Evolutionary conservation across 1,140 invertebrate genomes (phyloP), one percentile per base, ranked within the genome.

Genomic region (Drosophila novamexicana): DNA sequence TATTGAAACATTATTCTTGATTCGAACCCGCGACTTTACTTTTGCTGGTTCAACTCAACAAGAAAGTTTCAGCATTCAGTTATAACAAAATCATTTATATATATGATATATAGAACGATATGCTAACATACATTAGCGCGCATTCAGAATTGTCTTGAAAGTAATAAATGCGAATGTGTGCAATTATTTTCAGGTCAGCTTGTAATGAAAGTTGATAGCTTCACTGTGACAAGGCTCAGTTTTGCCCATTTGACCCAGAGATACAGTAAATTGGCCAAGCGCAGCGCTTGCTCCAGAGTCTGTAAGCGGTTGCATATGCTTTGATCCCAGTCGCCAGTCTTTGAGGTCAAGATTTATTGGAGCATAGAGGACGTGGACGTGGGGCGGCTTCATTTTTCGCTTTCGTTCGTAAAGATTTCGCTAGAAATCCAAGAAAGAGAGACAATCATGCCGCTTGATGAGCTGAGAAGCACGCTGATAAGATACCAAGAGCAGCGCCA

Each of bases 321-420:
- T 71, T 75, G 67, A 75, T 75, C 49, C 72, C 66, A 16, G 61
- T 42, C 58, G 40, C 6, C 40, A 40, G 52, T n/a, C 36, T 56
- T 56, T 50, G 65, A 64, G 75, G 61, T 77, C 75, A 70, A 53
- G 29, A 42, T 22, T 75, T 71, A 71, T 58, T 75, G 22, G 73
- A 65, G 73, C 73, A 75, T 65, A 39, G 29, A 47, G 34, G 22
- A 29, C 22, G 7, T 65, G 49, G 18, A 52, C 34, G n/a, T 32
- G n/a, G 22, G 22, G 37, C 3, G 16, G 66, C 59, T 32, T 76
- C 58, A 57, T 66, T 63, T 77, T 77, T 77, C 63, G 70, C 75
- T 77, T 77, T 75, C 71, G n/a, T 40, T 66, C 18, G 29, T 18
- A 36, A 7, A n/a, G 32, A 54, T 34, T 14, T 59, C 22, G n/a